Evolutionary conservation across 2,113 vertebrate species (phyloP).

Genomic region (Psilopogon haemacephalus): DNA sequence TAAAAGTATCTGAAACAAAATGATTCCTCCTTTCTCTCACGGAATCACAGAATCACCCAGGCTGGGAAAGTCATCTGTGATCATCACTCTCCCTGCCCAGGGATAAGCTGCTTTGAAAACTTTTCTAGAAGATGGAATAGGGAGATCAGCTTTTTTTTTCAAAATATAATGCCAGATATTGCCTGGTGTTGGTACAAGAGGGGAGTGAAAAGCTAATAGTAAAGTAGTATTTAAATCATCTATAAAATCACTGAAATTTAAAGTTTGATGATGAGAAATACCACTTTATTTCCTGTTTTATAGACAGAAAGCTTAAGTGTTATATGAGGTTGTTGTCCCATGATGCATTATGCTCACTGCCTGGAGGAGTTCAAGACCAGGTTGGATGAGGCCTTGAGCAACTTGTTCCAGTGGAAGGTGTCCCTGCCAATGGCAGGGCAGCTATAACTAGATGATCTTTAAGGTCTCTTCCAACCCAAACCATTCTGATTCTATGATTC

Average conservation of each 20-base stretch:
- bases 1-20: neutral
- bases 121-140: neutral
- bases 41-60: no score
- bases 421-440: no score
- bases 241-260: conserved; percentile 8
- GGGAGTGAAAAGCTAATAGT: neutral
- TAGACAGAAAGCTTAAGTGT: conserved; percentile 1
- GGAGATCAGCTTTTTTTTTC: neutral
- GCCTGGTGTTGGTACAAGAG: neutral
- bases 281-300: conserved; percentile 6
- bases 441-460: no score
- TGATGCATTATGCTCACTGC: no score
- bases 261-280: neutral
- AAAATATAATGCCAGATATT: neutral
- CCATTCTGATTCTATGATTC: no score
- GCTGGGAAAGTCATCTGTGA: neutral
- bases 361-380: no score
- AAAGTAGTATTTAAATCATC: neutral
- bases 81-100: neutral
- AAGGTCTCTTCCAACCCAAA: no score
- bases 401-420: no score
- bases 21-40: no score
- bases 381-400: no score
- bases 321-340: conserved; percentile 19
- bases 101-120: neutral